Evolutionary conservation across 2,113 vertebrate species (phyloP).

Genomic region (Tricholaema leucomelas): DNA sequence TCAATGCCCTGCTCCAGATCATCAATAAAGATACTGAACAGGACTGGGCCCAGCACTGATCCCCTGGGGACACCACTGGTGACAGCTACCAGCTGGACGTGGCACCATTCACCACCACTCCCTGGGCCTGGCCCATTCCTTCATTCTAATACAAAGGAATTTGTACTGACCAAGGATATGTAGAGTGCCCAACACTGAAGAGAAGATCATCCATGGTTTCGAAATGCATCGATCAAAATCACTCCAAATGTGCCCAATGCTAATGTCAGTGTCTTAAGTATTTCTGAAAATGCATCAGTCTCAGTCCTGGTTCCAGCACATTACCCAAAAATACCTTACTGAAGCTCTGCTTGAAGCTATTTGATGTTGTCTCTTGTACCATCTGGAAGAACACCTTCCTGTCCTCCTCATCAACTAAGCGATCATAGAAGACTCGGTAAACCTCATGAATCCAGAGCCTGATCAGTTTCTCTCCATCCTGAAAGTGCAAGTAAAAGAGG

Average conservation of each 20-base stretch:
- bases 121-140: no score
- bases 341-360: conserved; percentile 83
- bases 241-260: not conserved
- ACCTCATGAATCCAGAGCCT: conserved; percentile 94
- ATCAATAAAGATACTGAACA: no score
- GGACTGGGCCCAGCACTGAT: no score
- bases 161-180: not conserved
- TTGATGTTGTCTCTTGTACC: conserved; percentile 82
- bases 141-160: not conserved
- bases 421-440: conserved; percentile 93
- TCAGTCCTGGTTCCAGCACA: not conserved
- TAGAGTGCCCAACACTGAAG: not conserved
- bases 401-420: conserved; percentile 85
- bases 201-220: not conserved
- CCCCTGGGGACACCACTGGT: no score
- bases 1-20: no score
- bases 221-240: not conserved
- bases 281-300: not conserved
- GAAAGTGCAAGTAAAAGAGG: conserved; percentile 17
- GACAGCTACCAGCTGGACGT: no score
- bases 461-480: conserved; percentile 90
- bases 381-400: conserved; percentile 86
- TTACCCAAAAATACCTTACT: conserved; percentile 79
- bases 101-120: no score
- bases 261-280: not conserved